phyloP scores from a whole-genome alignment of 2,797 vertebrate genomes.

The Galago senegalensis region DNA sequence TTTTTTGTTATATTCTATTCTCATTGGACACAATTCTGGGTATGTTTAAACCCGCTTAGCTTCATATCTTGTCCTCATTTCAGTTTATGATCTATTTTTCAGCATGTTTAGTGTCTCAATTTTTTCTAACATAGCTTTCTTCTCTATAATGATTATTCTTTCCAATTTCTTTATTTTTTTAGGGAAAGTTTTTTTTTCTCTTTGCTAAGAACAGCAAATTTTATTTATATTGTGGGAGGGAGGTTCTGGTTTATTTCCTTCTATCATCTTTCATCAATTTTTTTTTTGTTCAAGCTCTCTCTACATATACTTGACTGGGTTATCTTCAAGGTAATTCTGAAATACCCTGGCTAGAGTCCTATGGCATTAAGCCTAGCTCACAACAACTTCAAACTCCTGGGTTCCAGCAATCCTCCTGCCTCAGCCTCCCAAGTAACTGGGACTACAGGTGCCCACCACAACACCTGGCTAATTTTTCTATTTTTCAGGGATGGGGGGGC shows the following conservation, averaged over 20 bases:
- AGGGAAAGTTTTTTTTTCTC: too few species aligned
- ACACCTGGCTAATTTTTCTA: too few species aligned
- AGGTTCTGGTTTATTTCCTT: too few species aligned
- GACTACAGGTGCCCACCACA: too few species aligned
- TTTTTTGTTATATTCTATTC: neutral
- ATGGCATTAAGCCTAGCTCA: too few species aligned
- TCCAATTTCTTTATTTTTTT: neutral
- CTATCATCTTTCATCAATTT: neutral
- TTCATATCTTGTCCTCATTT: neutral
- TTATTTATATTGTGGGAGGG: too few species aligned
- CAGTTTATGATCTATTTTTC: conserved; percentile 11
- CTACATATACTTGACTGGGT: neutral
- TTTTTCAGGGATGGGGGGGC: too few species aligned
- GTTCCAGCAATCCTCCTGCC: too few species aligned
- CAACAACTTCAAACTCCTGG: too few species aligned
- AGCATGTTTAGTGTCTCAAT: neutral
- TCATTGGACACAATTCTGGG: neutral
- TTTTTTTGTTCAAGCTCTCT: neutral
- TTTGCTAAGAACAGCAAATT: too few species aligned
- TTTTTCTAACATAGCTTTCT: neutral
- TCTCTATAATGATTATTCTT: neutral
- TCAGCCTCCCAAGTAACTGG: too few species aligned
- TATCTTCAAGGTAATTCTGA: conserved; percentile 8
- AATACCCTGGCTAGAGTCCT: neutral
- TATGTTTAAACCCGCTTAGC: neutral